Evolutionary conservation across 92 coral and sea anemone species (phyloP).

Genomic region (Parazoanthus swiftii): DNA sequence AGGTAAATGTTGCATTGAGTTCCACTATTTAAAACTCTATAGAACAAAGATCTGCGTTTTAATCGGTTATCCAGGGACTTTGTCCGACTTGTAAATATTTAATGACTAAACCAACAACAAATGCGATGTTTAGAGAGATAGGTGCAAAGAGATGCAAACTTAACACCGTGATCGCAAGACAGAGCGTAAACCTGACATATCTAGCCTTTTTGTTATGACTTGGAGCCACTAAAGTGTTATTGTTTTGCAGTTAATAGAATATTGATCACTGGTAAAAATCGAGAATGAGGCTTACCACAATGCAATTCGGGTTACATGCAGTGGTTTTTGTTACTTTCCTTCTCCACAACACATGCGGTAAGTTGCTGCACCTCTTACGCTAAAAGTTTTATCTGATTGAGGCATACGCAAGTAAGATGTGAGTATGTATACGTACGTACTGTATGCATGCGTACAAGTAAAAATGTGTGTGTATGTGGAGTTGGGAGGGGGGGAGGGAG

Average conservation of each 20-base stretch:
- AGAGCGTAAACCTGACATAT: neutral
- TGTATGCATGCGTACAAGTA: too few relatives aligned
- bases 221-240: neutral
- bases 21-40: neutral
- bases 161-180: neutral
- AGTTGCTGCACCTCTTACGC: neutral
- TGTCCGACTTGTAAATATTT: neutral
- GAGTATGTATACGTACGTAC: neutral
- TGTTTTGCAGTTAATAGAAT: neutral
- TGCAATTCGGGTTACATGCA: slow-evolving; percentile 8
- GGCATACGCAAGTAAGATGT: neutral
- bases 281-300: neutral
- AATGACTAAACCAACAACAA: neutral
- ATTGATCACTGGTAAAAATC: neutral
- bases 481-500: too few relatives aligned
- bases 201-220: neutral
- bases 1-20: neutral
- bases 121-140: neutral
- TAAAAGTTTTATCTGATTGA: neutral
- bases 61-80: neutral
- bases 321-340: slow-evolving; percentile 1
- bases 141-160: slow-evolving; percentile 6
- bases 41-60: neutral
- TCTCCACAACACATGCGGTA: neutral
- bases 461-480: too few relatives aligned